Base-by-base conservation (phyloP, 2,888 invertebrate genomes). In the Clusia tigrina region DNA sequence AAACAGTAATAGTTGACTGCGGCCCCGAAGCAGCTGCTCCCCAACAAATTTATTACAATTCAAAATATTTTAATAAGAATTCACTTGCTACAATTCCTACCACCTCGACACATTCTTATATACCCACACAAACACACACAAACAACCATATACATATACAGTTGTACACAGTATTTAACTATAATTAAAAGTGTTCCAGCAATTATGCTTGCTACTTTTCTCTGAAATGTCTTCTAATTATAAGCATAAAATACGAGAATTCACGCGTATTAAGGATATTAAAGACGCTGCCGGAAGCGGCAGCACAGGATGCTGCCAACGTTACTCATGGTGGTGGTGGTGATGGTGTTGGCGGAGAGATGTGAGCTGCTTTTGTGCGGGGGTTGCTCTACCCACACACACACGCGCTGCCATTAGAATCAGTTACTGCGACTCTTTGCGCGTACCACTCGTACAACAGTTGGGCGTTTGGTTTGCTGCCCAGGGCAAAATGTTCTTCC, bases 221-320 rank as follows among this genome's bases (percentile, higher is more conserved):
- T 22, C 37, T 57, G 26, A 58, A 58, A 23, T 54, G 10, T 63
- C 53, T 55, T 60, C 60, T 64, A 64, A 64, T 64, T 64, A 64
- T 58, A 57, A 60, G 25, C 25, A 46, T 48, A 57, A 73, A 75
- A 78, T 73, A 71, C 75, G 71, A 61, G 72, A 74, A 77, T 77
- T 75, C 78, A 75, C 77, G 74, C 74, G 72, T 75, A 75, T 78
- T 78, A 78, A 64, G 71, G 74, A 77, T 77, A 75, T 78, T 78
- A 73, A 78, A 78, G 77, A 78, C 75, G 69, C 20, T 22, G 22
- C 15, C 22, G 15, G 48, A 3, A 48, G 18, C 3, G 15, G 12
- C 32, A 32, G 15, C 48, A 9, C 2, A 48, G 20, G 48, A 48
- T 48, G 18, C 20, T 48, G 22, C n/a, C 3, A 22, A 18, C 5